Percentiles rank a stretch among this genome's conserved stretches.
These are phyloP conservation scores for Pseudomyrmex flavicornis DNA, from an alignment of 1,140 invertebrate species.

Conservation along the genomic window DNA sequence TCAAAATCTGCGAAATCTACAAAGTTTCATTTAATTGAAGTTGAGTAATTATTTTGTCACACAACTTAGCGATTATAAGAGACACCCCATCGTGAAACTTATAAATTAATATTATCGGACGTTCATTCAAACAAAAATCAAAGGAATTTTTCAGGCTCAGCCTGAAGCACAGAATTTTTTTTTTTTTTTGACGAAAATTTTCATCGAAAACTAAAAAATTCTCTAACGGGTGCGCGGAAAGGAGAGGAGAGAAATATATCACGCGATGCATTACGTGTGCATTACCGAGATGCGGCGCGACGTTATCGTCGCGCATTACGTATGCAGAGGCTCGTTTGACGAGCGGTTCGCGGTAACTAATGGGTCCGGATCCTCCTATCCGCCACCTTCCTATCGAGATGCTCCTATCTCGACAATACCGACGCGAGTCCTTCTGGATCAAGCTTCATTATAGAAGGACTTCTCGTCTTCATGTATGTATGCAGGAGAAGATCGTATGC, in stretches of 20 bases:
- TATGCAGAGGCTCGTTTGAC: slow-evolving; percentile 55
- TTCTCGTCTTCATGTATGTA: slow-evolving; percentile 9
- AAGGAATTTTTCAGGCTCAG: no score
- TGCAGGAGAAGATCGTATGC: not conserved
- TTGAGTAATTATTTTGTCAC: no score
- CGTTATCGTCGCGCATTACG: slow-evolving; percentile 51
- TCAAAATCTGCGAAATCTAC: no score
- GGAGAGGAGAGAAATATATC: slow-evolving; percentile 14
- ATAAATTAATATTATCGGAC: no score
- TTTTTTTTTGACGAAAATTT: not conserved
- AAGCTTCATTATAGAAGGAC: slow-evolving; percentile 37
- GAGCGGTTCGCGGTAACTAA: slow-evolving; percentile 56
- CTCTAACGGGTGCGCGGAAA: not conserved
- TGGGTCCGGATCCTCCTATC: slow-evolving; percentile 33
- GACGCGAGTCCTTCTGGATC: slow-evolving; percentile 14
- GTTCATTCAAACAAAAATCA: not conserved
- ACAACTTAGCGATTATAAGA: no score
- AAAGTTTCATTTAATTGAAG: no score
- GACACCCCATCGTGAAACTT: no score
- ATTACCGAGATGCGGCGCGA: slow-evolving; percentile 38
- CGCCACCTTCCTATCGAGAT: slow-evolving; percentile 33
- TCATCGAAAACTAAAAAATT: slow-evolving; percentile 7
- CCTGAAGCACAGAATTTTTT: not conserved
- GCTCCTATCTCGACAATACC: slow-evolving; percentile 32
- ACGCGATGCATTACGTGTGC: slow-evolving; percentile 13